Base-by-base conservation (phyloP, 2,113 vertebrate genomes). In the Ellobius talpinus region DNA sequence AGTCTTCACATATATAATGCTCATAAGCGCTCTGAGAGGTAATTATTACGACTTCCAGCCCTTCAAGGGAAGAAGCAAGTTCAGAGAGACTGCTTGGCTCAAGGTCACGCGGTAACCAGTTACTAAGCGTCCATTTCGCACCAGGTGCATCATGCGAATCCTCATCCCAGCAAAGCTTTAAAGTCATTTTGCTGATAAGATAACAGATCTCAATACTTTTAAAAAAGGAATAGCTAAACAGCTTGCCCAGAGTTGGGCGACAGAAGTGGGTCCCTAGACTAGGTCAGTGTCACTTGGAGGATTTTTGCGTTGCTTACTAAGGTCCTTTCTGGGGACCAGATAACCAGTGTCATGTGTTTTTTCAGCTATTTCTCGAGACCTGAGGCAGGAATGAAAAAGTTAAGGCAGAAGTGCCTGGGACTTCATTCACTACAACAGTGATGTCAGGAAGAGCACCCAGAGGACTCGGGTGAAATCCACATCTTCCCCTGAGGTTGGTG, bases 11-110 rank as follows among this genome's bases (percentile, higher is more conserved):
- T 50, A 19, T 31, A 13, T 89, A 85, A 77, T 81, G 17, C 45
- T 87, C 29, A 58, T 50, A 70, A 42, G 26, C 68, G 63, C 78
- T 14, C 78, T 63, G 66, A 72, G 65, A 65, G 24, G 58, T 79
- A 33, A 58, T 94, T 91, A n/a, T 65, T 95, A 70, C 68, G 91
- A 70, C n/a, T 65, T 79, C 39, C 78, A 63, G 55, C 77, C 82
- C 93, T 88, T 61, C 55, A 33, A 52, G 13, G 70, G 31, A 91
- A 70, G 39, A 47, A 74, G 31, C 76, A 70, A 70, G 19, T 93
- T 93, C 78, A 79, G 63, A 58, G 86, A 93, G 31, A n/a, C 76
- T 42, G 31, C 45, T 93, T 92, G 76, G 9, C 45, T 65, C 81
- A 82, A 89, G 84, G 68, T 87, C 47, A 87, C 5, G 10, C 23